Evolutionary conservation across 2,888 invertebrate genomes (phyloP).

Genomic region (Merodon equestris): DNA sequence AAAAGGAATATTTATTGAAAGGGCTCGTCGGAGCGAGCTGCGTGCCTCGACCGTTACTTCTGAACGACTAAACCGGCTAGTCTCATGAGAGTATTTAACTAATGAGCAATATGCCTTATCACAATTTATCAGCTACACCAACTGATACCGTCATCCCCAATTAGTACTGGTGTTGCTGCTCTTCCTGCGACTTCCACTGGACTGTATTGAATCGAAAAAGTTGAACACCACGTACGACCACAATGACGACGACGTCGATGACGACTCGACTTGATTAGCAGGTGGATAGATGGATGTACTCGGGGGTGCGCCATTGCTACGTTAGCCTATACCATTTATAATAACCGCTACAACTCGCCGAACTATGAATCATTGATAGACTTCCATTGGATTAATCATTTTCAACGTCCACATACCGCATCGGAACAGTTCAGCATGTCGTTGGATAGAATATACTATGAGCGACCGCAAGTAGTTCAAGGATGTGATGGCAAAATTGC

Average conservation of each 20-base stretch:
- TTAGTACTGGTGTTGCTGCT: conserved; percentile 19
- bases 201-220: conserved; percentile 16
- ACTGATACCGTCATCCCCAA: conserved; percentile 45
- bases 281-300: neutral
- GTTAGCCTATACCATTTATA: neutral
- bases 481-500: conserved; percentile 38
- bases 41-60: too few species aligned
- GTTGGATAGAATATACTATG: neutral
- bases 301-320: conserved; percentile 45
- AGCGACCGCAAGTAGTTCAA: conserved; percentile 31
- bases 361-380: conserved; percentile 61
- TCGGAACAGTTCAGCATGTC: neutral
- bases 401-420: neutral
- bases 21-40: too few species aligned
- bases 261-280: too few species aligned
- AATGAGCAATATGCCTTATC: conserved; percentile 35
- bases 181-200: conserved; percentile 18
- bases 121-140: conserved; percentile 52
- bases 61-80: conserved; percentile 5
- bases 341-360: conserved; percentile 6
- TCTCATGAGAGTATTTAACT: conserved; percentile 4
- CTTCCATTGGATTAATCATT: conserved; percentile 44
- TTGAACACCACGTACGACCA: too few species aligned
- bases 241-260: too few species aligned
- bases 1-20: too few species aligned